Evolutionary conservation across 2,888 invertebrate genomes (phyloP), one percentile per base, ranked within the genome.

Genomic region (Amphipoea lucens): DNA sequence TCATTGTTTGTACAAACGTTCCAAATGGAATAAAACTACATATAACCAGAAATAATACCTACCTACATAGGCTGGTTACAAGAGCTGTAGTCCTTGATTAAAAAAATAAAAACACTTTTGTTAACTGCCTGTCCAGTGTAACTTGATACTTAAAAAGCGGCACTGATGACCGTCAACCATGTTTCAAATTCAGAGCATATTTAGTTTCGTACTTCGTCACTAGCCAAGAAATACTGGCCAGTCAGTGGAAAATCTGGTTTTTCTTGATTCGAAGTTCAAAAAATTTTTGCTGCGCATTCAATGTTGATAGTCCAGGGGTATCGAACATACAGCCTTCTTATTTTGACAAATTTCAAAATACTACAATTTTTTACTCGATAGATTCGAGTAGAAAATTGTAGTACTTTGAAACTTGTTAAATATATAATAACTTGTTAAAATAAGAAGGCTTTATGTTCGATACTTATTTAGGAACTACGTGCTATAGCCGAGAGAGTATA

Each of bases 151-250:
- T 23, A 2, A 14, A 6, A 17, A 45, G 5, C 14, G 29, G 4
- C 20, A 4, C 2, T 23, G 36, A 40, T 45, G 6, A 23, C 65
- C 63, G 17, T 74, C 40, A 42, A 40, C 6, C 48, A 36, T 42
- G 12, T 66, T 75, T 82, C 29, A 66, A 79, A 66, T 36, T 81
- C 48, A 40, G 74, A 81, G 66, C 48, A 73, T 9, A 42, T 71
- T 79, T 72, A 65, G 29, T 66, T 66, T n/a, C 57, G 3, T 66
- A 40, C 20, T 72, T 54, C 5, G n/a, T 29, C 9, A 54, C n/a
- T 63, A 54, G n/a, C 42, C 42, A 79, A 79, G 36, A 51, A 70
- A 54, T 54, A 57, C 71, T 62, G 23, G 79, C 7, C 42, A 48
- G 7, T 48, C 17, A 0, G 14, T 20, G n/a, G 11, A n/a, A 7